These are phyloP conservation scores for Apis laboriosa DNA, from an alignment of 1,140 invertebrate genomes.

Conservation along the genomic window DNA sequence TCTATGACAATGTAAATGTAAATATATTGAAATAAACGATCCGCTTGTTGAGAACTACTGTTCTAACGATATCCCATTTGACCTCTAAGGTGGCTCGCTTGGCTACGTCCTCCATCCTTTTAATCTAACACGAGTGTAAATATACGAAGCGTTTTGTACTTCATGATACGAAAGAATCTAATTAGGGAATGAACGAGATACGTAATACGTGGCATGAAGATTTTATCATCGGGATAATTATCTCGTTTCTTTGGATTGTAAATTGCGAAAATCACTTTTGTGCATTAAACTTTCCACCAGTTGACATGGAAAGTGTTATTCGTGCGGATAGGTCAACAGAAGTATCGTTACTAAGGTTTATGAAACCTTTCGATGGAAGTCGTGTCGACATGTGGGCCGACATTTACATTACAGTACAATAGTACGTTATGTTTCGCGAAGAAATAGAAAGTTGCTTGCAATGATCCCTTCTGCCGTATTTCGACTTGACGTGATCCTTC, in stretches of 20 bases:
- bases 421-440: slow-evolving; percentile 4
- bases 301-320: neutral
- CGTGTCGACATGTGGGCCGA: slow-evolving; percentile 30
- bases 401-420: slow-evolving; percentile 30
- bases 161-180: no score
- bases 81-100: neutral
- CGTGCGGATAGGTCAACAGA: neutral
- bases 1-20: no score
- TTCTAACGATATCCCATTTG: neutral
- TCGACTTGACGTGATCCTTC: no score
- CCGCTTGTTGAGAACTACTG: no score
- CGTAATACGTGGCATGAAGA: neutral
- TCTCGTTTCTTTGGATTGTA: neutral
- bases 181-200: neutral
- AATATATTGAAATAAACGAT: no score
- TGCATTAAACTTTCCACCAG: neutral
- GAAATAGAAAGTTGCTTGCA: slow-evolving; percentile 31
- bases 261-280: neutral
- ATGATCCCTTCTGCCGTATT: slow-evolving; percentile 8
- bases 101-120: neutral
- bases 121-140: neutral
- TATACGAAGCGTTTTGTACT: no score
- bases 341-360: slow-evolving; percentile 32
- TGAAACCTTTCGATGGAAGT: slow-evolving; percentile 21
- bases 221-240: neutral